Evolutionary conservation across 2,113 vertebrate species (phyloP), one percentile per base, ranked within the genome.

Genomic region (Pterocles gutturalis): DNA sequence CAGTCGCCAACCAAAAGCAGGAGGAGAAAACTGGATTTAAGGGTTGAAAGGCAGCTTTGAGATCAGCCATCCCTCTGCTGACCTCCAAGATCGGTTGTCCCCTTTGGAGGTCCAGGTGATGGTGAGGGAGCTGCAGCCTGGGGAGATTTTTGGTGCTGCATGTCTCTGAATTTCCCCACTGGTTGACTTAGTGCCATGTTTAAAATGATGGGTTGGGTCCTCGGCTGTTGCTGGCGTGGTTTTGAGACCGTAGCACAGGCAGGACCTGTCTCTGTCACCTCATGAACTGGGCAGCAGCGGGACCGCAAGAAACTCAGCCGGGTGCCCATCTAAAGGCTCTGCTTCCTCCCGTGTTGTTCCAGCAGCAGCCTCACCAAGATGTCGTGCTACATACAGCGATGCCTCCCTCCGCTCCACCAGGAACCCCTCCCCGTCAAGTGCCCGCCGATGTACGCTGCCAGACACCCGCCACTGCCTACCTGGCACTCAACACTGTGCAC

Each of bases 301-400:
- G 22, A 67, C n/a, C 0, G 0, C 1, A 2, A 66, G 69, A n/a
- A 62, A 1, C 65, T 33, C 46, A 12, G 1, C 21, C 0, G 0
- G 25, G 12, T 41, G 28, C 19, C 19, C 9, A 8, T 18, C 38
- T 79, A 22, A 87, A 55, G 26, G 9, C 17, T 90, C 31, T 62
- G 24, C 31, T 36, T 46, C 43, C 55, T 18, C 45, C 10, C 0
- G 0, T 89, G 34, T 83, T 10, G 0, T 65, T 76, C 45, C 92
- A 80, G 89, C 61, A 12, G 3, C 55, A 89, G 5, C 61, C 78
- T 49, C 57, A 3, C 77, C 38, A 22, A 7, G 41, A 97, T 97
- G 96, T 93, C 82, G 7, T 89, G 87, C 92, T 34, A 93, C 62
- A 22, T 67, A 6, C 93, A 94, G 11, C 87, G 91, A 41, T 46